Conservation (phyloP, 2,888 invertebrate species). For the Cabera pusaria region DNA sequence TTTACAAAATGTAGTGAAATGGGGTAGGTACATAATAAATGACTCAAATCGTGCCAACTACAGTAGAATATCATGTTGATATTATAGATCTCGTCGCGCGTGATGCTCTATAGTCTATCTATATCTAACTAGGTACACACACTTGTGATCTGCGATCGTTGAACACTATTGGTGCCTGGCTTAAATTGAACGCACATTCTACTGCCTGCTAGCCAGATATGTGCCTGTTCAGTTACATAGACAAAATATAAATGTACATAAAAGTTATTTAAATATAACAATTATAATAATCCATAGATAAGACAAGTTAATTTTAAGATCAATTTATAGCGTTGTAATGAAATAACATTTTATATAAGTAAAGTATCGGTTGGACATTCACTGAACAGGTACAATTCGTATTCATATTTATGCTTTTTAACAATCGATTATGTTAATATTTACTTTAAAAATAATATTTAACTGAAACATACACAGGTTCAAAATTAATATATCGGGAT, state of each 20-base stretch:
- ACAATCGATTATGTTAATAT: no score
- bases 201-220: conserved; percentile 25
- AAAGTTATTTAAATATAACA: conserved; percentile 2
- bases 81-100: conserved; percentile 26
- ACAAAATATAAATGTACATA: conserved; percentile 12
- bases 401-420: background rate
- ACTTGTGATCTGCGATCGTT: conserved; percentile 1
- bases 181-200: conserved; percentile 34
- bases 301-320: conserved; percentile 6
- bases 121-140: no score
- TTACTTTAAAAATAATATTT: background rate
- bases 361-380: conserved; percentile 1
- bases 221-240: conserved; percentile 28
- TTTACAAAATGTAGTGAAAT: conserved; percentile 5
- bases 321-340: background rate
- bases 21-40: conserved; percentile 15
- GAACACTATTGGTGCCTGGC: conserved; percentile 28
- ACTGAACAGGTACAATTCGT: conserved; percentile 11
- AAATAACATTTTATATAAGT: background rate
- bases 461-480: conserved; percentile 1
- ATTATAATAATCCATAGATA: conserved; percentile 5
- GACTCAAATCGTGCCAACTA: conserved; percentile 43
- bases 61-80: conserved; percentile 32
- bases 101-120: conserved; percentile 3
- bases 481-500: background rate